Conservation (phyloP, 2,113 vertebrate species). For the Tachuris rubrigastra region DNA sequence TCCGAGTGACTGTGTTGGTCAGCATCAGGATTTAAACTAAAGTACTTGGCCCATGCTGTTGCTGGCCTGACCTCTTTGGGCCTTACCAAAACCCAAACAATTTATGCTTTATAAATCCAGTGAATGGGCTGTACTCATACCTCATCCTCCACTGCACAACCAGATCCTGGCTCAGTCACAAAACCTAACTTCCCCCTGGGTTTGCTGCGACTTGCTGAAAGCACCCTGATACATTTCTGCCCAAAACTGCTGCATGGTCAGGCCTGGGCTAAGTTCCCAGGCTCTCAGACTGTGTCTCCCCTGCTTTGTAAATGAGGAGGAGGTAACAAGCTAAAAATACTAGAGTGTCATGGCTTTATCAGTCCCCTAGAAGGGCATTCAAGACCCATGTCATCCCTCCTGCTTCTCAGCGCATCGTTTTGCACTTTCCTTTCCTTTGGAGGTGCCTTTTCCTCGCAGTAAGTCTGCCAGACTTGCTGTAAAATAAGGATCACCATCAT, state of each 20-base stretch:
- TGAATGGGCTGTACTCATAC: conserved; percentile 9
- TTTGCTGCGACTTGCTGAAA: not conserved
- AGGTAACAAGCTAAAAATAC: not conserved
- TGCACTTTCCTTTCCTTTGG: not conserved
- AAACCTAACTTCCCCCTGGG: not conserved
- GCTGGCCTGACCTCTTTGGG: not conserved
- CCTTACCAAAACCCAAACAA: conserved; percentile 36
- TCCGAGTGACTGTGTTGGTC: not conserved
- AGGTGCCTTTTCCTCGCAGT: not conserved
- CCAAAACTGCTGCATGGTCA: not conserved
- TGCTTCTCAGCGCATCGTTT: not conserved
- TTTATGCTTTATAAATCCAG: conserved; percentile 45
- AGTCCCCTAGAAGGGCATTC: not conserved
- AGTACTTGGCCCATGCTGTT: conserved; percentile 5
- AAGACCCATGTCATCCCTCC: not conserved
- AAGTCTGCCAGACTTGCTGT: not conserved
- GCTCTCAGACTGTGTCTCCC: not conserved
- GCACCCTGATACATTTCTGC: not conserved
- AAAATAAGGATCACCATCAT: not conserved
- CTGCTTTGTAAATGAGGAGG: not conserved
- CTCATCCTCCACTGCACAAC: not conserved
- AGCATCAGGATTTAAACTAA: conserved; percentile 39
- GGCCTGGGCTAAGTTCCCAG: not conserved
- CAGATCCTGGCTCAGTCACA: not conserved
- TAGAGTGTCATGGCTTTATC: not conserved